A percentile compares a stretch with the other conserved stretches of the same genome.
Conservation (phyloP, 2,888 invertebrate genomes). For the Pantelozetes paolii region DNA sequence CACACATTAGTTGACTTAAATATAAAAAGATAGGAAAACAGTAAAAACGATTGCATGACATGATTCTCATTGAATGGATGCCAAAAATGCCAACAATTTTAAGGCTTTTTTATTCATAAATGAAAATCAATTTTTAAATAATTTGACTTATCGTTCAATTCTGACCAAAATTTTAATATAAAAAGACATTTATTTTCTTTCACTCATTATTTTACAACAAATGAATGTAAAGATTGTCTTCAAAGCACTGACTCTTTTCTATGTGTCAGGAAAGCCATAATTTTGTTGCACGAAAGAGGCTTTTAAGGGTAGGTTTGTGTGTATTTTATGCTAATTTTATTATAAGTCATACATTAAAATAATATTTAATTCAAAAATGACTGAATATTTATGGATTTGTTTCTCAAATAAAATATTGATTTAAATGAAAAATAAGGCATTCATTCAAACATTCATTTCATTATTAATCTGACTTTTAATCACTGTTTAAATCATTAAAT, state of each 20-base stretch:
- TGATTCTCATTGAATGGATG: background rate
- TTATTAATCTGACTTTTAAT: no score
- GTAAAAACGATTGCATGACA: background rate
- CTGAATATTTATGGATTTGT: conserved; percentile 5
- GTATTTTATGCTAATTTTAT: conserved; percentile 35
- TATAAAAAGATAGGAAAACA: no score
- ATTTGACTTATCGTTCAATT: no score
- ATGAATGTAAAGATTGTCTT: no score
- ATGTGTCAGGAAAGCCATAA: no score
- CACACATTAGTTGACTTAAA: no score
- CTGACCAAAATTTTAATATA: background rate
- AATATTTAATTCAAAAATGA: conserved; percentile 26
- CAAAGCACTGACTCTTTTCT: no score
- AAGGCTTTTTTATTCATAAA: no score
- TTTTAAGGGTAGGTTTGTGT: conserved; percentile 26
- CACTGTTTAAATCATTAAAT: no score
- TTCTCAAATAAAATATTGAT: conserved; percentile 23
- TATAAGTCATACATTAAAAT: conserved; percentile 17
- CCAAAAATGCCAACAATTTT: no score
- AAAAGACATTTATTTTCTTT: background rate
- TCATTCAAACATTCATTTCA: background rate
- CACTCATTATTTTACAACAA: conserved; percentile 3
- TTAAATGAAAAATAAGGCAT: background rate
- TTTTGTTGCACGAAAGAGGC: conserved; percentile 6
- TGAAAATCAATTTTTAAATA: no score